Evolutionary conservation across 2,888 invertebrate species (phyloP), one percentile per base, ranked within the genome.

Genomic region (Eupeodes luniger): DNA sequence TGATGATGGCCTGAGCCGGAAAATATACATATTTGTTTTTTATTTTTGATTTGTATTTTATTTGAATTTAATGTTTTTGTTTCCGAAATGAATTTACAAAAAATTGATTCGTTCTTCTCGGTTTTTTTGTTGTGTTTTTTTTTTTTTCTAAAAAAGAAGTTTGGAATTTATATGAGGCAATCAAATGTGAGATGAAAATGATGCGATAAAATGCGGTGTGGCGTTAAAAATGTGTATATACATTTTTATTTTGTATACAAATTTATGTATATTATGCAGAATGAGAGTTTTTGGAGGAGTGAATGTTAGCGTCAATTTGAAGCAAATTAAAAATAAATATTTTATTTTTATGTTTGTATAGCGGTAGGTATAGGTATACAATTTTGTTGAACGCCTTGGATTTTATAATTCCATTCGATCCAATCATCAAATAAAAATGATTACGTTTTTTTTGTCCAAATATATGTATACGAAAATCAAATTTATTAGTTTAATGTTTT

Each of bases 271-370:
- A 27, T 27, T 57, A 12, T 16, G 3, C 47, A n/a, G 47, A 47
- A 40, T 49, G 66, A 14, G 66, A 44, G 19, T 66, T 64, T 47
- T 64, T 47, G 47, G 19, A 64, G 47, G 27, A 49, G 14, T 1
- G 44, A 34, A 44, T 55, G 67, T n/a, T 70, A 19, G 70, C 64
- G 66, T 74, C 53, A 53, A 79, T 53, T 79, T 62, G 47, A 82
- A 70, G n/a, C 62, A 70, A 77, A 82, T 76, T 82, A 64, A 82
- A 82, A 82, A 82, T 82, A 70, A 70, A 77, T 81, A 69, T 69
- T 69, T 76, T 75, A 27, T 11, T 62, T 74, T 34, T 16, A 40
- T 40, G 40, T 40, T 40, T 40, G 27, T 27, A 40, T 40, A 7
- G 40, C 5, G 40, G 40, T 40, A 40, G 40, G 9, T 40, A 19